phyloP scores from a whole-genome alignment of 1,140 invertebrate species.

The Heliconius melpomene region DNA sequence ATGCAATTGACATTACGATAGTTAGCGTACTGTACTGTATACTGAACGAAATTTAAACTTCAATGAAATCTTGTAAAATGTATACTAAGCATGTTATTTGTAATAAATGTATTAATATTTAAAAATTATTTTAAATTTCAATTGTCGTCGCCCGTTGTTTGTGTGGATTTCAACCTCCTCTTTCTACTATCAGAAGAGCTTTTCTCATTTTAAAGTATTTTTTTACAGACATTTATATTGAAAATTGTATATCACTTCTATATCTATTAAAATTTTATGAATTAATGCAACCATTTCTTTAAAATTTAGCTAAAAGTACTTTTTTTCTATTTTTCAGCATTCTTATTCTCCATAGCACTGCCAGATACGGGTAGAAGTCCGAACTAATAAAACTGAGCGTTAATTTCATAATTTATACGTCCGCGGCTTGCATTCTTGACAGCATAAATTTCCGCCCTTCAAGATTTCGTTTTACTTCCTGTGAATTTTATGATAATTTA shows the following conservation, averaged over 20 bases:
- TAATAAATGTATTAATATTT: no score
- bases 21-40: neutral
- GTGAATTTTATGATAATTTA: constrained; percentile 32
- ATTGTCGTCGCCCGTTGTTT: no score
- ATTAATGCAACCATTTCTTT: no score
- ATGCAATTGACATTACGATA: neutral
- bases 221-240: no score
- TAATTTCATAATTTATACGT: constrained; percentile 38
- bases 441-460: constrained; percentile 34
- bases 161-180: no score
- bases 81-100: no score
- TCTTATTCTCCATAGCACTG: neutral
- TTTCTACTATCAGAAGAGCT: no score
- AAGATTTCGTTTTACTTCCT: constrained; percentile 27
- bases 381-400: constrained; percentile 38
- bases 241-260: no score
- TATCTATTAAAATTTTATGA: no score
- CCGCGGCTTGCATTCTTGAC: constrained; percentile 33
- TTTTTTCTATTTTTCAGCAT: neutral
- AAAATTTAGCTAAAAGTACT: neutral
- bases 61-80: neutral
- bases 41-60: neutral
- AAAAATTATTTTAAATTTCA: no score
- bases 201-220: no score
- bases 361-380: neutral